These are phyloP conservation scores for Bolinopsis microptera DNA, from an alignment of 37 sponge, comb jelly and placozoan genomes.

Conservation along the genomic window DNA sequence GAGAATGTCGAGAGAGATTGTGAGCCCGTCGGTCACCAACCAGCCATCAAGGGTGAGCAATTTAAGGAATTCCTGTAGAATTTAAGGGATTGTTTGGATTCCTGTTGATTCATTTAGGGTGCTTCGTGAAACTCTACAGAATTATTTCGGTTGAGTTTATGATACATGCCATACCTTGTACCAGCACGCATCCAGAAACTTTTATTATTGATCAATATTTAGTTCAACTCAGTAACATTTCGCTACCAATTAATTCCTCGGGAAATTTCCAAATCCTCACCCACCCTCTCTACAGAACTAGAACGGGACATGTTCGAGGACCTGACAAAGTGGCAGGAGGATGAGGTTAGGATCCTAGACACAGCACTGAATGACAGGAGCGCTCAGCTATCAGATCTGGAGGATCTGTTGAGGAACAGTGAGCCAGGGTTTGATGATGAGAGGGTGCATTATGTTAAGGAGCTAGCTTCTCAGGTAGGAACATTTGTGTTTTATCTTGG, in stretches of 20 bases:
- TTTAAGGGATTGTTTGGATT: too few species aligned
- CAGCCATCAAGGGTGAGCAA: constrained; percentile 55
- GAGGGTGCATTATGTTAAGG: constrained; percentile 60
- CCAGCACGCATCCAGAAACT: too few species aligned
- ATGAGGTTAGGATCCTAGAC: constrained; percentile 63
- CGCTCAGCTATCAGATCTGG: constrained; percentile 3
- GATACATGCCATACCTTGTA: too few species aligned
- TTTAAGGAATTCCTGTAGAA: too few species aligned
- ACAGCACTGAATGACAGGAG: constrained; percentile 22
- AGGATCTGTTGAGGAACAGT: constrained; percentile 53
- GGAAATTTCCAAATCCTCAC: too few species aligned
- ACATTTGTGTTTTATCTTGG: too few species aligned
- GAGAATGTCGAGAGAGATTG: constrained; percentile 46
- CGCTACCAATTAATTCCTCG: too few species aligned
- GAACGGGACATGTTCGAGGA: constrained; percentile 64
- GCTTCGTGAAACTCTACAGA: too few species aligned
- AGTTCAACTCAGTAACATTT: too few species aligned
- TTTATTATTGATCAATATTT: too few species aligned
- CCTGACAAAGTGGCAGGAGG: constrained; percentile 38
- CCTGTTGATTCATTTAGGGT: too few species aligned
- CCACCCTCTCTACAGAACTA: constrained; percentile 12
- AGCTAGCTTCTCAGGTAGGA: constrained; percentile 56
- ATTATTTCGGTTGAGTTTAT: too few species aligned
- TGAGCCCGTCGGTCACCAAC: constrained; percentile 54
- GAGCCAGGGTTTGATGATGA: constrained; percentile 50